Percentiles rank a stretch among this genome's conserved stretches.
phyloP scores from a whole-genome alignment of 2,888 invertebrate genomes.

The Artemia sinica region DNA sequence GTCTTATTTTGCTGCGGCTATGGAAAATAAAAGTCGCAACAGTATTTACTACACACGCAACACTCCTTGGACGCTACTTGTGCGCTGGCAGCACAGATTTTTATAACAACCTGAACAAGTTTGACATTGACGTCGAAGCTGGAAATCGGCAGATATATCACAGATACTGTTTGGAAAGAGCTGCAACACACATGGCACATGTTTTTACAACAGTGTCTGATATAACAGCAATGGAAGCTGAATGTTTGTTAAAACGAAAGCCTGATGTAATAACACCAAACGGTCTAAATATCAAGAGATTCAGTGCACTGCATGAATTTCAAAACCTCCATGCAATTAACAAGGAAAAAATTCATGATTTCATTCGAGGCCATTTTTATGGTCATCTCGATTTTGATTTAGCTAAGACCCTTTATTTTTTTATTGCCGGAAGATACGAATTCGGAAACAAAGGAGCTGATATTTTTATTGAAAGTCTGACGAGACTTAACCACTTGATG shows the following conservation, averaged over 20 bases:
- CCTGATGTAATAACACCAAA: constrained; percentile 88
- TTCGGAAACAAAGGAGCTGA: constrained; percentile 48
- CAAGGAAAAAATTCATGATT: constrained; percentile 95
- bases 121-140: constrained; percentile 88
- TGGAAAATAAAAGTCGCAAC: constrained; percentile 77
- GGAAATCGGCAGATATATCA: constrained; percentile 97
- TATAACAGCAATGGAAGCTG: constrained; percentile 80
- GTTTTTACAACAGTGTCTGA: constrained; percentile 96
- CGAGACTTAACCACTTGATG: constrained; percentile 82
- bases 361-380: constrained; percentile 93
- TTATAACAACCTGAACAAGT: constrained; percentile 86
- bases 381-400: constrained; percentile 97
- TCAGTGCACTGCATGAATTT: constrained; percentile 94
- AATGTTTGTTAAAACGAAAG: constrained; percentile 45
- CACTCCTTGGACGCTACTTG: no score
- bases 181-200: constrained; percentile 76
- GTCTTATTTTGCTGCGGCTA: constrained; percentile 46
- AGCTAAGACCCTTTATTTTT: constrained; percentile 94
- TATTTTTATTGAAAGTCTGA: constrained; percentile 88
- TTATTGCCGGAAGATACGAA: constrained; percentile 91
- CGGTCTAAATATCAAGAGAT: constrained; percentile 94
- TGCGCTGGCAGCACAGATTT: constrained; percentile 68
- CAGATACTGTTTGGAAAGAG: constrained; percentile 90
- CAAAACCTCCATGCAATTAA: constrained; percentile 92
- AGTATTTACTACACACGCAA: constrained; percentile 80